Conservation (phyloP, 2,888 invertebrate genomes). For the Xestia sexstrigata region DNA sequence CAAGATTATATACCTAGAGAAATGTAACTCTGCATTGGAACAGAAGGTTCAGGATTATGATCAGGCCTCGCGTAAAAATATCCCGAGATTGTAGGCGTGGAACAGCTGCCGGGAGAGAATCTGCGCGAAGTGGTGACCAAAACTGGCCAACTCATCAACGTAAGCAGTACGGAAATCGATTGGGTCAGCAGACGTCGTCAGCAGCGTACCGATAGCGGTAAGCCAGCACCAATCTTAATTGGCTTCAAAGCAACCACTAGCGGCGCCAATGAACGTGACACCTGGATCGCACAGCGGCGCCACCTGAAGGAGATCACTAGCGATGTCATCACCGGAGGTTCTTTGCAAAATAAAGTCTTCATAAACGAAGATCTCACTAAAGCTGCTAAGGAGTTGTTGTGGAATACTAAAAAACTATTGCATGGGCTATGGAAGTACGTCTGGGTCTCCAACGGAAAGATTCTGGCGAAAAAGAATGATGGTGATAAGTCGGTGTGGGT, state of each 20-base stretch:
- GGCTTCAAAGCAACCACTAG: no score
- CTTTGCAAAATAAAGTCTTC: background rate
- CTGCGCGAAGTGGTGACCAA: background rate
- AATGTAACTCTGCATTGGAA: background rate
- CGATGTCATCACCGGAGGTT: background rate
- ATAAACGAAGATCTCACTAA: no score
- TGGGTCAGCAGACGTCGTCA: background rate
- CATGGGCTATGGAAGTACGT: background rate
- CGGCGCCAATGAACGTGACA: no score
- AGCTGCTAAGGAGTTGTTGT: background rate
- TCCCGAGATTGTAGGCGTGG: background rate
- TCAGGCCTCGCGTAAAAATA: background rate
- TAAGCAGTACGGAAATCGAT: no score
- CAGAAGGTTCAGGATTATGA: background rate
- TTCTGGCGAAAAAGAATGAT: background rate
- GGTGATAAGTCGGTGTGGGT: background rate
- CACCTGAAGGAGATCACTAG: no score
- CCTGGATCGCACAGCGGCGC: no score
- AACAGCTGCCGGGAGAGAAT: background rate
- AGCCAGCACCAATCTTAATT: no score
- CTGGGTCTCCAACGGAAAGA: background rate
- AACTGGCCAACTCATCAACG: background rate
- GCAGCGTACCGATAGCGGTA: no score
- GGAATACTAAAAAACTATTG: background rate
- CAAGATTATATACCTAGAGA: background rate